Conservation (phyloP, 2,888 invertebrate genomes). For the Criorhina ranunculi region DNA sequence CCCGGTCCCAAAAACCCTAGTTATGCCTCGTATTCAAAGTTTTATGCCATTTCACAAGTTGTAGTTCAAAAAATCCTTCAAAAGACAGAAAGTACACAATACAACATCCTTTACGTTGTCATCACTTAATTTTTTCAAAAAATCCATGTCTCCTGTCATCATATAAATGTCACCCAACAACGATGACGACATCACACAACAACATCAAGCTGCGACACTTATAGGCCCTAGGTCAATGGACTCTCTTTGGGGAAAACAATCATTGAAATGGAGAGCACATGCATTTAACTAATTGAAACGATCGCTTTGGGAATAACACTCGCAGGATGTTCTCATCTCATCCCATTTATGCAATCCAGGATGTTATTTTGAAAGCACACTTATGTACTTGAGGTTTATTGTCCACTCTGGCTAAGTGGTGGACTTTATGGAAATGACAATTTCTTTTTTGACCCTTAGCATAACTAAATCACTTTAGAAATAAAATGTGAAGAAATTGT, state of each 20-base stretch:
- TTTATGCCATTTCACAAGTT: too few species aligned
- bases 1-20: too few species aligned
- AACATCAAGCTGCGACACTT: too few species aligned
- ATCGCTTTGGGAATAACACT: constrained; percentile 63
- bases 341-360: constrained; percentile 18
- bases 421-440: constrained; percentile 28
- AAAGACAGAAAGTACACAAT: too few species aligned
- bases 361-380: constrained; percentile 14
- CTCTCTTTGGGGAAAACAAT: constrained; percentile 35
- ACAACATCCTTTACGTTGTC: too few species aligned
- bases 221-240: constrained; percentile 28
- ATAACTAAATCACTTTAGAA: constrained; percentile 8
- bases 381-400: constrained; percentile 22
- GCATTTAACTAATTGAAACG: constrained; percentile 75
- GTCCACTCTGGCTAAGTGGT: constrained; percentile 40
- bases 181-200: too few species aligned
- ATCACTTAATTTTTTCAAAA: too few species aligned
- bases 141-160: too few species aligned
- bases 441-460: constrained; percentile 22
- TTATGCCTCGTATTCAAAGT: too few species aligned
- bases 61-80: too few species aligned
- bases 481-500: constrained; percentile 6
- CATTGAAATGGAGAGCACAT: constrained; percentile 66
- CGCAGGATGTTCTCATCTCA: constrained; percentile 17
- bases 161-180: too few species aligned